Evolutionary conservation across 2,888 invertebrate species (phyloP).

Genomic region (Clostera curtula): DNA sequence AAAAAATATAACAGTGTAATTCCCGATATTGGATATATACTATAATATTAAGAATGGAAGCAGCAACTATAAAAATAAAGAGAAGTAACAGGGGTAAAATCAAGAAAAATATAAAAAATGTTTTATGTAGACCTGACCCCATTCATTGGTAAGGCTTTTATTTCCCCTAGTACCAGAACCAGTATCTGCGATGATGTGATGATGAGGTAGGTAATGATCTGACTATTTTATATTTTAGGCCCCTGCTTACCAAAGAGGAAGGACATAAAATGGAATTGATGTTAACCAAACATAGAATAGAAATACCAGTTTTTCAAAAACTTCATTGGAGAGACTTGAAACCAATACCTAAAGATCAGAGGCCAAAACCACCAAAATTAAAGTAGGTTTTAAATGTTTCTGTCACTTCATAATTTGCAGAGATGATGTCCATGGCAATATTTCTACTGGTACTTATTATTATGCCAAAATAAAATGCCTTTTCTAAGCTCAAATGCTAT

Average conservation of each 20-base stretch:
- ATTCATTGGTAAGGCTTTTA: constrained; percentile 55
- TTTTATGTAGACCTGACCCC: constrained; percentile 56
- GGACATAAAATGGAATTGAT: constrained; percentile 24
- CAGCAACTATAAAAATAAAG: constrained; percentile 42
- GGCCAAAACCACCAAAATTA: constrained; percentile 46
- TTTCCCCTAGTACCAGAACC: too few relatives aligned
- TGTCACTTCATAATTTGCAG: not conserved
- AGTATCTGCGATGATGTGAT: too few relatives aligned
- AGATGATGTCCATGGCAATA: too few relatives aligned
- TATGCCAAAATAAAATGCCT: too few relatives aligned
- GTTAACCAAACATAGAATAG: constrained; percentile 36
- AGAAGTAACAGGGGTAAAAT: constrained; percentile 54
- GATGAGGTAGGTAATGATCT: too few relatives aligned
- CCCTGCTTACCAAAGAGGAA: constrained; percentile 36
- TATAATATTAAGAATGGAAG: constrained; percentile 41
- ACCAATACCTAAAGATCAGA: constrained; percentile 46
- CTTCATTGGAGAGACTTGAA: constrained; percentile 55
- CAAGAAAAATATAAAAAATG: constrained; percentile 61
- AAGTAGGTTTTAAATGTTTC: constrained; percentile 31
- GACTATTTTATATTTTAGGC: constrained; percentile 43
- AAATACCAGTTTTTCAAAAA: constrained; percentile 47
- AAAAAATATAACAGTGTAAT: not conserved
- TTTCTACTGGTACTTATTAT: too few relatives aligned
- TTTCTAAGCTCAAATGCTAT: too few relatives aligned
- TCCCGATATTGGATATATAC: constrained; percentile 11